Percentiles rank a stretch among this genome's conserved stretches.
These are phyloP conservation scores for Polydrusus cervinus DNA, from an alignment of 2,888 invertebrate species.

Conservation along the genomic window DNA sequence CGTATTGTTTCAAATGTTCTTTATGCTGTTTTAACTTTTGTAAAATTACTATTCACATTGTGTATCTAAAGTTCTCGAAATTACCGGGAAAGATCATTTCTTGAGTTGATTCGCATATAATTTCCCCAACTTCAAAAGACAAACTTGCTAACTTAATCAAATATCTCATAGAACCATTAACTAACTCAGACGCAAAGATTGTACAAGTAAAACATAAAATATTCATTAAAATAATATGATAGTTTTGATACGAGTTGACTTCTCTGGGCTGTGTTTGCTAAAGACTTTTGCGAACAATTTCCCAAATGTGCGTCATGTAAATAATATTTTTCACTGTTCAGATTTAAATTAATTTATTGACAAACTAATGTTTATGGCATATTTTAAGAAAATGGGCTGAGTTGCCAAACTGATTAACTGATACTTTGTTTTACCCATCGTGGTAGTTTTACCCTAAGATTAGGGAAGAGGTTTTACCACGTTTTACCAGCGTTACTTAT, in stretches of 20 bases:
- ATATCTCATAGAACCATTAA: conserved; percentile 33
- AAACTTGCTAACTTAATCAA: conserved; percentile 43
- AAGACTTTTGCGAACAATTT: not conserved
- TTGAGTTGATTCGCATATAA: conserved; percentile 32
- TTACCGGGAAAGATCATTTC: conserved; percentile 12
- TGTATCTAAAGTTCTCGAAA: conserved; percentile 4
- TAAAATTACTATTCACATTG: conserved; percentile 3
- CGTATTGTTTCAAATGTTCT: no score
- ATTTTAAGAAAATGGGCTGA: no score
- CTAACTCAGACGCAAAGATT: conserved; percentile 32
- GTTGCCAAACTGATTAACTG: no score
- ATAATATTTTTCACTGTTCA: no score
- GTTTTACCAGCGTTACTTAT: no score
- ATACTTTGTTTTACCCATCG: no score
- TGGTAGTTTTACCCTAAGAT: no score
- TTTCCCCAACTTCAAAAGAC: conserved; percentile 35
- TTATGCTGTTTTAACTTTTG: not conserved
- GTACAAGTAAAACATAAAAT: conserved; percentile 45
- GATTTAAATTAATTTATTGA: no score
- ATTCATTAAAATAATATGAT: conserved; percentile 46
- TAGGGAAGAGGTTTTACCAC: no score
- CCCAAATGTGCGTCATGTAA: not conserved
- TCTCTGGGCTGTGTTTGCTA: not conserved
- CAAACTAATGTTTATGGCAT: no score
- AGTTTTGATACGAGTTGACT: conserved; percentile 12